A percentile compares a stretch with the other conserved stretches of the same genome.
Conservation (phyloP, 2,113 vertebrate species). For the Sturnus vulgaris region DNA sequence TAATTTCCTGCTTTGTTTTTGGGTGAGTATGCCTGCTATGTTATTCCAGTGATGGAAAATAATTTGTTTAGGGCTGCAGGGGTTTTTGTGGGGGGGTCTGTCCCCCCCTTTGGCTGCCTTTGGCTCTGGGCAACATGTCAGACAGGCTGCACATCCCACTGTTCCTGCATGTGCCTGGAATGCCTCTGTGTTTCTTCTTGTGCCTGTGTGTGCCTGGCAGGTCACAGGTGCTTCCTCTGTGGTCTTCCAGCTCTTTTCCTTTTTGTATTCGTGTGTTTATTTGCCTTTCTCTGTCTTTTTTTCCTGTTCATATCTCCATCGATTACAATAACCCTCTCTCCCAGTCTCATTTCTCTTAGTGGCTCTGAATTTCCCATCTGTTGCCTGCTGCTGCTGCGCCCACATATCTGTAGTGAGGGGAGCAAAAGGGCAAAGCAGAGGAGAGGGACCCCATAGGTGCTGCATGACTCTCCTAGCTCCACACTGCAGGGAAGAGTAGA, state of each 20-base stretch:
- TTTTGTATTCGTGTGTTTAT: background rate
- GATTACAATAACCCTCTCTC: background rate
- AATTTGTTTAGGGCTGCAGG: background rate
- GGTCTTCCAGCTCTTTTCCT: background rate
- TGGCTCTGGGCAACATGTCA: fast-evolving
- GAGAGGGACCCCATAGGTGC: background rate
- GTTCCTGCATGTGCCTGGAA: fast-evolving
- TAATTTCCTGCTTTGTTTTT: background rate
- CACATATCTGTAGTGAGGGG: background rate
- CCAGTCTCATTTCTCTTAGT: background rate
- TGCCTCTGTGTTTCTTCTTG: background rate
- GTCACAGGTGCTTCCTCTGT: background rate
- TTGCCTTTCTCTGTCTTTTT: background rate
- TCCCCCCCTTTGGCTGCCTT: background rate
- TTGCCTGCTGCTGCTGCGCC: fast-evolving
- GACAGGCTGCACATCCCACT: background rate
- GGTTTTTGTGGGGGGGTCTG: fast-evolving
- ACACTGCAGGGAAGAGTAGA: fast-evolving
- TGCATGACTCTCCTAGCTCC: background rate
- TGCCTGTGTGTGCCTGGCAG: background rate
- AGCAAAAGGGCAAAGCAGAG: background rate
- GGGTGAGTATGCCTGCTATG: background rate
- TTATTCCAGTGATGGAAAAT: background rate
- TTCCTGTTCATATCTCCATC: background rate
- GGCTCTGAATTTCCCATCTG: background rate